Evolutionary conservation across 2,797 vertebrate species (phyloP), one percentile per base, ranked within the genome.

Genomic region (Pangasius krempfi): DNA sequence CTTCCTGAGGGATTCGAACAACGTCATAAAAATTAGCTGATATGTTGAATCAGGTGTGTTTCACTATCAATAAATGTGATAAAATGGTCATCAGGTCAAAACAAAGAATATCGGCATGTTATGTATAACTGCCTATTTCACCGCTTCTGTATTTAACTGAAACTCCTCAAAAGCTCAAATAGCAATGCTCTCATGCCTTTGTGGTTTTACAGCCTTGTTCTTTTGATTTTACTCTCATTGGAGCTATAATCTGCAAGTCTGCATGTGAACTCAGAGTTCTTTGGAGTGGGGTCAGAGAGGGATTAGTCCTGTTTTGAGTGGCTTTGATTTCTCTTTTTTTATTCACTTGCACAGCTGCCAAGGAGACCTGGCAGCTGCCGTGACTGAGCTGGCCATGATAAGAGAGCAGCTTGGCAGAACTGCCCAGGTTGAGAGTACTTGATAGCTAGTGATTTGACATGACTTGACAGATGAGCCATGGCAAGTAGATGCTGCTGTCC

Each of bases 261-360:
- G 62, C 47, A 33, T 84, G 83, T 52, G 83, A 84, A 84, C 18
- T 13, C 47, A 84, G 64, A 84, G 25, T 68, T 68, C 40, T 50
- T 66, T 84, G 60, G 81, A 84, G 62, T 84, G 44, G 80, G 88
- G 88, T 91, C 90, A 91, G 78, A 89, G 60, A 89, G 60, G 81
- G 88, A 89, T 90, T 91, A 90, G 87, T 91, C 91, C 86, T 87
- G 81, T 90, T 92, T 90, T 85, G 68, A 85, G 72, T 88, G 62
- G 86, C 90, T 92, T 89, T 92, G 84, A 90, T 86, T 91, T 92
- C 60, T 91, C 86, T 88, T 85, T 85, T 75, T 82, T 90, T 84
- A 33, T 86, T 68, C 89, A 89, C 84, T 73, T 80, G 30, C 88
- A 80, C 54, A 80, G 86, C 76, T 85, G 85, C 88, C 81, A 80